Evolutionary conservation across 2,797 vertebrate species (phyloP).

Genomic region (Yasuhikotakia modesta): DNA sequence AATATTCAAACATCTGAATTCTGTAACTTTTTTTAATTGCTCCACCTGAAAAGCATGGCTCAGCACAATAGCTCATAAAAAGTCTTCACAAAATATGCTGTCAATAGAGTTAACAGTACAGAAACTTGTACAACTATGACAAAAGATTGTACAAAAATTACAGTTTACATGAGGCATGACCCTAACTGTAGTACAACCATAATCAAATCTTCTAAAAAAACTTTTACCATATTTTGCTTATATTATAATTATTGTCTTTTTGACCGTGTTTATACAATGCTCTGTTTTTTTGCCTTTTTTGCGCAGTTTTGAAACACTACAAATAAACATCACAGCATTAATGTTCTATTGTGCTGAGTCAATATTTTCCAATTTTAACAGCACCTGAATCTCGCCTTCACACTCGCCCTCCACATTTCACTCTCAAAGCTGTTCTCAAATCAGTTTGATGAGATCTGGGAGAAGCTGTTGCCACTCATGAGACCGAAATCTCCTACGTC

Average conservation of each 20-base stretch:
- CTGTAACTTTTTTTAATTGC: too few relatives aligned
- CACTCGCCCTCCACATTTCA: constrained; percentile 18
- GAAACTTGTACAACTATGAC: background rate
- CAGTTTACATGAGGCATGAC: background rate
- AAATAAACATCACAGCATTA: background rate
- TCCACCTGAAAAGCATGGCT: too few relatives aligned
- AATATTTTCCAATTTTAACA: constrained; percentile 30
- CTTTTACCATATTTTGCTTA: too few relatives aligned
- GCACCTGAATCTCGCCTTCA: constrained; percentile 20
- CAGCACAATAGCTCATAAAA: background rate
- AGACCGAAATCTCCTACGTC: constrained; percentile 35
- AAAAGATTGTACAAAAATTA: background rate
- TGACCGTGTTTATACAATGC: too few relatives aligned
- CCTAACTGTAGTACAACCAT: too few relatives aligned
- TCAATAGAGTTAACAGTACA: background rate
- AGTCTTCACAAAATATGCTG: too few relatives aligned
- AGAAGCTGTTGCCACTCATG: constrained; percentile 38
- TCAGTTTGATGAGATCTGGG: constrained; percentile 39
- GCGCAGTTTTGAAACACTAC: background rate
- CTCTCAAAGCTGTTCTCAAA: constrained; percentile 39
- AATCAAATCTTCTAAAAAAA: too few relatives aligned
- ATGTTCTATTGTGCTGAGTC: constrained; percentile 27
- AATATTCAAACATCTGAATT: too few relatives aligned
- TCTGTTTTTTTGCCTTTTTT: background rate
- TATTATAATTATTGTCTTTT: too few relatives aligned